Evolutionary conservation across 2,797 vertebrate genomes (phyloP).

Genomic region (Petrocephalus sullivani): DNA sequence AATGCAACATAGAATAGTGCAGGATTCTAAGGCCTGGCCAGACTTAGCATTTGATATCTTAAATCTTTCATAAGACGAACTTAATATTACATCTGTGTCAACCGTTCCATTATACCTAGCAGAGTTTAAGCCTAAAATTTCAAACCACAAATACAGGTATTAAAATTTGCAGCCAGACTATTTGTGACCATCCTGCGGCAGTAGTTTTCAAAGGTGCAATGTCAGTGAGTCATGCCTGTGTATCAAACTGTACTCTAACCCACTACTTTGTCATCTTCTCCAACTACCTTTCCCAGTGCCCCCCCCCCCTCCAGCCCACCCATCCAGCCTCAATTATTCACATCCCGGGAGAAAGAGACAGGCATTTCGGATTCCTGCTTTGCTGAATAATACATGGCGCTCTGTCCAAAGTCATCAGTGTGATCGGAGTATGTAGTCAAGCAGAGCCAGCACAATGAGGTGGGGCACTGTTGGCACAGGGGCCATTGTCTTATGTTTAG

Average conservation of each 20-base stretch:
- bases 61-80: background rate
- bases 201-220: background rate
- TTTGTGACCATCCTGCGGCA: background rate
- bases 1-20: background rate
- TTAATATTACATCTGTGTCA: background rate
- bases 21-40: background rate
- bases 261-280: background rate
- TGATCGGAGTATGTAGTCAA: background rate
- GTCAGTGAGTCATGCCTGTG: background rate
- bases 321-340: constrained; percentile 15
- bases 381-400: constrained; percentile 22
- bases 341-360: background rate
- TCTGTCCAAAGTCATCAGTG: constrained; percentile 15
- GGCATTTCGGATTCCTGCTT: background rate
- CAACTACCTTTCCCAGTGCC: background rate
- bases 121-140: background rate
- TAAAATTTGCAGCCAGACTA: background rate
- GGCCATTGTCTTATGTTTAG: background rate
- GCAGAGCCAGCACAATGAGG: background rate
- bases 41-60: background rate
- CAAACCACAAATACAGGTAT: background rate
- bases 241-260: background rate
- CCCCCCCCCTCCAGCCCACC: too few species aligned
- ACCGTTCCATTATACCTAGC: background rate
- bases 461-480: background rate